phyloP scores from a whole-genome alignment of 2,797 vertebrate genomes.

The Enteromius mattozi region DNA sequence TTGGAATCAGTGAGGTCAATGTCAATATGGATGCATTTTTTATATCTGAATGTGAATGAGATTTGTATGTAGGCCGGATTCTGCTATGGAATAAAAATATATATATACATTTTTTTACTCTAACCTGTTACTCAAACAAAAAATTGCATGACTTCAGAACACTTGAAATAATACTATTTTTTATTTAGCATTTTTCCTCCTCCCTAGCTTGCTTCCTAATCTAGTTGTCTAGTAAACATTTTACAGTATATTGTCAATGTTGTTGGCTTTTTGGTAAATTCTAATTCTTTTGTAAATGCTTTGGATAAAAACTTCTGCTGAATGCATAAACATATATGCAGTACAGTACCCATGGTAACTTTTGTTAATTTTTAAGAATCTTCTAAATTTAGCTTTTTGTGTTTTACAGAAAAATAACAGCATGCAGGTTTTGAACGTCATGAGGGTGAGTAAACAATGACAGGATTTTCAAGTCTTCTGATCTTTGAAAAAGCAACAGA shows the following conservation, averaged over 20 bases:
- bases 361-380: not conserved
- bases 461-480: not conserved
- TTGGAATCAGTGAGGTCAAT: too few species aligned
- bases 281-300: not conserved
- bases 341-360: not conserved
- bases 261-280: not conserved
- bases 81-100: not conserved
- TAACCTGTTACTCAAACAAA: not conserved
- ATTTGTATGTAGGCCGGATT: not conserved
- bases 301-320: not conserved
- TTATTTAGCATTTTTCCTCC: not conserved
- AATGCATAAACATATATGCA: not conserved
- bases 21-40: not conserved
- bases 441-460: not conserved
- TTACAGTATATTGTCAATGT: not conserved
- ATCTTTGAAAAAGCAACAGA: not conserved
- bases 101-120: too few species aligned
- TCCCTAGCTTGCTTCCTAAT: not conserved
- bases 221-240: not conserved
- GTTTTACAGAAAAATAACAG: not conserved
- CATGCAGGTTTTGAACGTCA: not conserved
- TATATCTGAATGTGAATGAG: not conserved
- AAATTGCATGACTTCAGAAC: not conserved
- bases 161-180: not conserved
- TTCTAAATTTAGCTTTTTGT: not conserved